Evolutionary conservation across 2,113 vertebrate species (phyloP).

Genomic region (Halichoerus grypus): DNA sequence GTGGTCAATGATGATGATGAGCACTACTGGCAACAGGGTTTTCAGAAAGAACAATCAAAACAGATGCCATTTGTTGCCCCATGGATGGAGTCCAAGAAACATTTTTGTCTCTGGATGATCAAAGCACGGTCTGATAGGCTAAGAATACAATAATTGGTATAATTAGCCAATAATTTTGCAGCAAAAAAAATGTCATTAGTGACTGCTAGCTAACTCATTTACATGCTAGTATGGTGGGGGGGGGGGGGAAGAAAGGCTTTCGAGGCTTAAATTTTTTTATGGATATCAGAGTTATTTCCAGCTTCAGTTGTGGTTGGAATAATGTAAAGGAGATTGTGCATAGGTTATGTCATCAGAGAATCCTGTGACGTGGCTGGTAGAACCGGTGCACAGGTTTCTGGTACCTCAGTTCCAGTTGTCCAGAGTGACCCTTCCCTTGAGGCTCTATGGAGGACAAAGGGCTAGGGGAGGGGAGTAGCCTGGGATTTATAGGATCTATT

Average conservation of each 20-base stretch:
- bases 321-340: not conserved
- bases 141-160: conserved; percentile 75
- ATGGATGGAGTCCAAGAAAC: conserved; percentile 64
- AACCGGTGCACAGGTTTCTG: not conserved
- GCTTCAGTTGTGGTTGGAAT: not conserved
- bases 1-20: not conserved
- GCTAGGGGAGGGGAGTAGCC: not conserved
- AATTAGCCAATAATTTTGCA: conserved; percentile 86
- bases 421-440: not conserved
- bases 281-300: not conserved
- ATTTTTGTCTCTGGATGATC: conserved; percentile 70
- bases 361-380: not conserved
- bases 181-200: conserved; percentile 69
- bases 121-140: conserved; percentile 66
- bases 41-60: conserved; percentile 77
- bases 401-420: not conserved
- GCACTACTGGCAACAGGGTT: conserved; percentile 39
- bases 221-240: conserved; percentile 64
- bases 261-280: not conserved
- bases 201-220: conserved; percentile 75
- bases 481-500: not conserved
- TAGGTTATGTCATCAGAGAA: not conserved
- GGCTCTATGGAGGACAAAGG: not conserved
- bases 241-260: not conserved
- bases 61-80: conserved; percentile 11